These are phyloP conservation scores for Pollachius pollachius DNA, from an alignment of 2,113 vertebrate species.

Conservation along the genomic window DNA sequence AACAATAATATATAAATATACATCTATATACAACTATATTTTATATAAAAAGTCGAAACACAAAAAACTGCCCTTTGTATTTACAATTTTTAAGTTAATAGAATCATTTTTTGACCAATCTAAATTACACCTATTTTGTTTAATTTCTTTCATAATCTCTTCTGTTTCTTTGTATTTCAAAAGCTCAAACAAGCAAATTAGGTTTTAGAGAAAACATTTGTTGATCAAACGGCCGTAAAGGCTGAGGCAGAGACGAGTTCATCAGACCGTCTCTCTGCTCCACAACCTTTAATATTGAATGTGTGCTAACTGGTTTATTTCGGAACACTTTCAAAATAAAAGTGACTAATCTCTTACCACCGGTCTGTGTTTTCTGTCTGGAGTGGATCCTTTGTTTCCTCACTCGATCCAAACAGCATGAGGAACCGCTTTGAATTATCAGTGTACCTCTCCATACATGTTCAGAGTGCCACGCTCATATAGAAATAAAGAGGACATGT, in stretches of 20 bases:
- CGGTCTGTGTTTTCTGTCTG: conserved; percentile 21
- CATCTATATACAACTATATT: conserved; percentile 58
- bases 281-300: conserved; percentile 79
- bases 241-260: conserved; percentile 12
- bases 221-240: neutral
- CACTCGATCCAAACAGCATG: no score
- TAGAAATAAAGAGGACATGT: no score
- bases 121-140: neutral
- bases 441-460: no score
- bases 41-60: conserved; percentile 60
- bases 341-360: conserved; percentile 70
- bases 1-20: conserved; percentile 1
- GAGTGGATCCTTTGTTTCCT: neutral
- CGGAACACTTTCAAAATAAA: conserved; percentile 82
- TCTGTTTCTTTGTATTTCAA: no score
- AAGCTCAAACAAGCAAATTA: neutral
- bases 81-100: conserved; percentile 23
- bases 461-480: no score
- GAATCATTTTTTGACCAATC: conserved; percentile 8
- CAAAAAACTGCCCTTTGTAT: conserved; percentile 34
- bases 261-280: conserved; percentile 44
- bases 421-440: no score
- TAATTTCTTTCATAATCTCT: neutral
- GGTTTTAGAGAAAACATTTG: neutral
- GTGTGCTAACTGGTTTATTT: conserved; percentile 80